Evolutionary conservation across 2,113 vertebrate genomes (phyloP).

Genomic region (Brachyhypopomus occidentalis): DNA sequence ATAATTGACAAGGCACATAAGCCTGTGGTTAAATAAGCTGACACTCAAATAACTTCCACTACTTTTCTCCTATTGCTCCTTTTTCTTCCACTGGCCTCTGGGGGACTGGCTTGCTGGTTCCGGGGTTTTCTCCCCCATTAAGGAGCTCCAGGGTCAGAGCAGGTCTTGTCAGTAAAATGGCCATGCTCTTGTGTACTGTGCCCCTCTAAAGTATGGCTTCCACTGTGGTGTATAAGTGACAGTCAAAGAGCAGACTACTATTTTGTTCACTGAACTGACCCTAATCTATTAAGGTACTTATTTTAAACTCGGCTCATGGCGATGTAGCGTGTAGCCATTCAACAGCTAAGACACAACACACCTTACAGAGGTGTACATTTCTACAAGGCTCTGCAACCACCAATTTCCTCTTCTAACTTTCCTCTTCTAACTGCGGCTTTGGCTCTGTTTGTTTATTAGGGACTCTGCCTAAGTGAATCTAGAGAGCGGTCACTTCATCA

Average conservation of each 20-base stretch:
- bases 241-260: background rate
- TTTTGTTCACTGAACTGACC: background rate
- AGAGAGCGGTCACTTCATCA: background rate
- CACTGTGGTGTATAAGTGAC: background rate
- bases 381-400: background rate
- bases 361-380: background rate
- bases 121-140: background rate
- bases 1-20: too few species aligned
- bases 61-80: background rate
- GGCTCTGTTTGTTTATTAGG: constrained; percentile 1
- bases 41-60: too few species aligned
- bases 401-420: background rate
- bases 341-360: background rate
- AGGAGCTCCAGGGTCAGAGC: background rate
- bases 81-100: background rate
- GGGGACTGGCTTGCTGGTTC: background rate
- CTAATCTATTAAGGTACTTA: background rate
- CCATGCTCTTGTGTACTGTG: background rate
- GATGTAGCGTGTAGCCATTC: background rate
- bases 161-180: background rate
- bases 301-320: background rate
- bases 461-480: background rate
- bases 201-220: background rate
- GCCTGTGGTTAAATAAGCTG: too few species aligned
- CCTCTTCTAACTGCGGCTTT: background rate